Percentiles rank a stretch among this genome's conserved stretches.
These are phyloP conservation scores for Leucania comma DNA, from an alignment of 2,888 invertebrate genomes.

Conservation along the genomic window DNA sequence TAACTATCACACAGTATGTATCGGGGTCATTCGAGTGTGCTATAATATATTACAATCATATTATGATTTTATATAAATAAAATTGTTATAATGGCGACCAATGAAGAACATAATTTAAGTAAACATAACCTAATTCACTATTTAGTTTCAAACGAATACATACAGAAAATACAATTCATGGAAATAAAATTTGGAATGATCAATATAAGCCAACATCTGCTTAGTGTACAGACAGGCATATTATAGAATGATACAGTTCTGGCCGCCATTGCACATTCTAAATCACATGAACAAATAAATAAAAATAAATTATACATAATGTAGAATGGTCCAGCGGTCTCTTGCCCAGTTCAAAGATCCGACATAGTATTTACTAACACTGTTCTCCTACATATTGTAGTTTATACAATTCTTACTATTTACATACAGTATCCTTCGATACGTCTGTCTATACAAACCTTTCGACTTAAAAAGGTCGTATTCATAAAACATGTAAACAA, in stretches of 20 bases:
- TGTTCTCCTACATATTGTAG: neutral
- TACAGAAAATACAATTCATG: neutral
- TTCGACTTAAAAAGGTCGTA: neutral
- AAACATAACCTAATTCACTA: neutral
- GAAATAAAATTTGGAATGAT: slow-evolving; percentile 36
- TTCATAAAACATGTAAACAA: neutral
- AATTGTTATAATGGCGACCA: slow-evolving; percentile 19
- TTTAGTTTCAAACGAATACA: slow-evolving; percentile 1
- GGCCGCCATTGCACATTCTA: slow-evolving; percentile 6
- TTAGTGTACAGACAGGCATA: neutral
- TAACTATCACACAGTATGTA: slow-evolving; percentile 46
- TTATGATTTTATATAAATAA: slow-evolving; percentile 5
- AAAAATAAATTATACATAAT: neutral
- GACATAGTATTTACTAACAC: slow-evolving; percentile 1
- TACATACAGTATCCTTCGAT: slow-evolving; percentile 10
- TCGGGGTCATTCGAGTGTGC: slow-evolving; percentile 36
- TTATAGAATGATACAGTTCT: neutral
- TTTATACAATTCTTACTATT: slow-evolving; percentile 14
- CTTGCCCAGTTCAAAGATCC: neutral
- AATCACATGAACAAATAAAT: neutral
- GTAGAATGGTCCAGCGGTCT: neutral
- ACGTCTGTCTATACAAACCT: slow-evolving; percentile 20
- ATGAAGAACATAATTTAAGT: neutral
- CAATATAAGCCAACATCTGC: neutral
- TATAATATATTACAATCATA: slow-evolving; percentile 36